A percentile compares a stretch with the other conserved stretches of the same genome.
These are phyloP conservation scores for Cheilosia grossa DNA, from an alignment of 2,888 invertebrate genomes.

Conservation along the genomic window DNA sequence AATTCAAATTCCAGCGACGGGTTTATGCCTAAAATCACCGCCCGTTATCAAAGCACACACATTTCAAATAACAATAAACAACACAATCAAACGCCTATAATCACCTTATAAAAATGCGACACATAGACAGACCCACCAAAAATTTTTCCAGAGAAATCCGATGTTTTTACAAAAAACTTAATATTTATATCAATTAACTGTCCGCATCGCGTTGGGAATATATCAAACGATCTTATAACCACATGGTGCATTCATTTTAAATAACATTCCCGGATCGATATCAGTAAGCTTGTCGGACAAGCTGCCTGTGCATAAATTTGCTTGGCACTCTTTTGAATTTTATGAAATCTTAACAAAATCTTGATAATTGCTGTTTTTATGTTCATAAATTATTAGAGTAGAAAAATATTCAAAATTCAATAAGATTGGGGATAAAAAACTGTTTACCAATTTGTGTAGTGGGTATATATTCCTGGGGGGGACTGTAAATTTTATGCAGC, in stretches of 20 bases:
- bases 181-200: conserved; percentile 14
- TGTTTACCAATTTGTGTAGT: neutral
- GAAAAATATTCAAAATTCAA: neutral
- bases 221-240: conserved; percentile 41
- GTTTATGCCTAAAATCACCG: neutral
- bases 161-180: neutral
- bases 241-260: conserved; percentile 46
- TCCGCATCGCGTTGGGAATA: neutral
- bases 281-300: conserved; percentile 25
- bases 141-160: conserved; percentile 47
- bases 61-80: conserved; percentile 34
- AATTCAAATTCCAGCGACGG: conserved; percentile 5
- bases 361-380: conserved; percentile 13
- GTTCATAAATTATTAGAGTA: conserved; percentile 17
- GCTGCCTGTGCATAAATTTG: neutral
- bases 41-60: conserved; percentile 20
- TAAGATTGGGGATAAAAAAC: neutral
- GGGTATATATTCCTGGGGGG: neutral
- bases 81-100: conserved; percentile 44
- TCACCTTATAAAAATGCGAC: conserved; percentile 49
- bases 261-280: neutral
- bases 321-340: conserved; percentile 8
- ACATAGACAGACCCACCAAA: neutral
- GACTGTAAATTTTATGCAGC: neutral
- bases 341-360: conserved; percentile 10